Evolutionary conservation across 2,113 vertebrate species (phyloP), one percentile per base, ranked within the genome.

Genomic region (Camelus dromedarius): DNA sequence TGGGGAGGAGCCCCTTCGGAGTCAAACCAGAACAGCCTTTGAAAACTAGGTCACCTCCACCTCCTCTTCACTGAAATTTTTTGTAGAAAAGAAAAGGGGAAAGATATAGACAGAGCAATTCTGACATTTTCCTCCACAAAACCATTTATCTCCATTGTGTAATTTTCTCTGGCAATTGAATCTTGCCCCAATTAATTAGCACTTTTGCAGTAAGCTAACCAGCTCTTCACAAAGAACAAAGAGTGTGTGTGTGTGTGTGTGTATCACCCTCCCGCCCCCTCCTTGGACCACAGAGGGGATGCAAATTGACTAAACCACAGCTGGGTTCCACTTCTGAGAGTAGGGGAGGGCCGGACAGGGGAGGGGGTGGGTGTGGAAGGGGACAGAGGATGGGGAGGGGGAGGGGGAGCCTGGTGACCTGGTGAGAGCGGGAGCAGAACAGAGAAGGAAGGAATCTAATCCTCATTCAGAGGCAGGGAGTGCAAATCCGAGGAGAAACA

Each of bases 141-240:
- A 85, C 54, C 48, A 32, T 50, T 81, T 60, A 19, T 67, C 92
- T 89, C 89, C 52, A 72, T 42, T 54, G 69, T 48, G 52, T 48
- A 48, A 56, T 58, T 54, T 70, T 85, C 82, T 42, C 90, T 67
- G 54, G 26, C 14, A 3, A 89, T 13, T 48, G 77, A 93, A 52
- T 91, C 76, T 67, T 60, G 13, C 64, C 62, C 64, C 6, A 2
- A 76, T 76, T 91, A 93, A 96, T 93, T 85, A 96, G 77, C 42
- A 83, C 20, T 67, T 93, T 89, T 67, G 73, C 77, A 67, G 9
- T 82, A 60, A 96, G 26, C 38, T 52, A 69, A 82, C 19, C 66
- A 81, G 24, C 81, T 91, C 72, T 88, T 89, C 58, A 64, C 83
- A 84, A 93, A 66, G 66, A 91, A 93, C 62, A 89, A 96, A 77